Conservation (phyloP, 64 coral and sea anemone species). For the Cladopsammia gracilis region DNA sequence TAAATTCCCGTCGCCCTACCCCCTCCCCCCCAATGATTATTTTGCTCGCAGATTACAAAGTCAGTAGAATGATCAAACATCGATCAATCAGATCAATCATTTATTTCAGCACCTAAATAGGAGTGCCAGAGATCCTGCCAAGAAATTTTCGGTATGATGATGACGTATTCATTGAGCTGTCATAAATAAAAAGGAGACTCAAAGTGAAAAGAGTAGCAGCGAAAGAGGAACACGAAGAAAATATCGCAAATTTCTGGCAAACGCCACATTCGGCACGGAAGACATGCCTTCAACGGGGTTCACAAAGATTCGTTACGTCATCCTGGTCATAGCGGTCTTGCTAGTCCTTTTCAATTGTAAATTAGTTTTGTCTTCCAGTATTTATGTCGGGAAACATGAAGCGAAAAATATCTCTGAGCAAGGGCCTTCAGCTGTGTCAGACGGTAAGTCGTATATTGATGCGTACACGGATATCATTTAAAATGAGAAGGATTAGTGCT, state of each 20-base stretch:
- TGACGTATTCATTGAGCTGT: neutral
- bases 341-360: neutral
- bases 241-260: neutral
- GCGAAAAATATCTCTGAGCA: neutral
- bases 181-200: too few relatives aligned
- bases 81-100: too few relatives aligned
- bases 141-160: neutral
- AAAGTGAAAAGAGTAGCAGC: neutral
- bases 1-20: too few relatives aligned
- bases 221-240: neutral
- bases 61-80: too few relatives aligned
- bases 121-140: neutral
- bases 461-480: too few relatives aligned
- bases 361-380: constrained; percentile 1
- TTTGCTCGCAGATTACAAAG: too few relatives aligned
- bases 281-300: neutral
- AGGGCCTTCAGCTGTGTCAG: neutral
- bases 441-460: constrained; percentile 10
- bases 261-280: neutral
- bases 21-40: too few relatives aligned
- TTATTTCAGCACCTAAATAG: neutral
- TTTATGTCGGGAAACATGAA: constrained; percentile 34
- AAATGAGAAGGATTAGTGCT: neutral
- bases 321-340: neutral
- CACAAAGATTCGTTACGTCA: neutral